A percentile compares a stretch with the other conserved stretches of the same genome.
Conservation (phyloP, 1,140 invertebrate genomes). For the Bombyx mandarina region DNA sequence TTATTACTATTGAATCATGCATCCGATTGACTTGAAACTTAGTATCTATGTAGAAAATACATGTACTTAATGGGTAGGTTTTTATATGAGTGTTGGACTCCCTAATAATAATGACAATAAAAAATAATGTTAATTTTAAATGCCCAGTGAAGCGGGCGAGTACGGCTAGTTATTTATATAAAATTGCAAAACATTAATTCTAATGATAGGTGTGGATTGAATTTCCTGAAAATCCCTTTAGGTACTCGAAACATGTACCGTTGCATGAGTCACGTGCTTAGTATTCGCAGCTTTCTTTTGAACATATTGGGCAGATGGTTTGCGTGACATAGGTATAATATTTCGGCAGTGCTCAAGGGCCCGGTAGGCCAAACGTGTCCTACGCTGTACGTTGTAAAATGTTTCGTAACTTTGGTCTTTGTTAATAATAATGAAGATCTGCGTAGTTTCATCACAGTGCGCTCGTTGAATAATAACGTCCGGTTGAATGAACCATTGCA, state of each 20-base stretch:
- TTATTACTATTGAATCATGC: no score
- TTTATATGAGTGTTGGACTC: no score
- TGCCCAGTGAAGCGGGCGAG: no score
- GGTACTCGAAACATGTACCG: not conserved
- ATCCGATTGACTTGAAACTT: no score
- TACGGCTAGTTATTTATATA: no score
- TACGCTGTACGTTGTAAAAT: constrained; percentile 36
- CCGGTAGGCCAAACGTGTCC: constrained; percentile 19
- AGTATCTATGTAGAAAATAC: no score
- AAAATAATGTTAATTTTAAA: no score
- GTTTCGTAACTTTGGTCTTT: constrained; percentile 57
- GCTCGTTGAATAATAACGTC: constrained; percentile 66
- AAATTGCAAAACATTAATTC: no score
- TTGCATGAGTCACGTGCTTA: constrained; percentile 2
- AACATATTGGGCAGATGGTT: constrained; percentile 3
- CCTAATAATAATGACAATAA: no score
- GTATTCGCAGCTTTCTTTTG: constrained; percentile 8
- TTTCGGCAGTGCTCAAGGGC: constrained; percentile 31
- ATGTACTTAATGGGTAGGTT: no score
- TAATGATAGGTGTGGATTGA: no score
- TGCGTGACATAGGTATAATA: constrained; percentile 7
- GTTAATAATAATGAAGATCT: constrained; percentile 69
- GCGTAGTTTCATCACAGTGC: constrained; percentile 64
- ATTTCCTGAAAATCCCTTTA: no score
- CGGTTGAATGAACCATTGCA: constrained; percentile 70